Base-by-base conservation (phyloP, 2,888 invertebrate species). In the Cotesia congregata region DNA sequence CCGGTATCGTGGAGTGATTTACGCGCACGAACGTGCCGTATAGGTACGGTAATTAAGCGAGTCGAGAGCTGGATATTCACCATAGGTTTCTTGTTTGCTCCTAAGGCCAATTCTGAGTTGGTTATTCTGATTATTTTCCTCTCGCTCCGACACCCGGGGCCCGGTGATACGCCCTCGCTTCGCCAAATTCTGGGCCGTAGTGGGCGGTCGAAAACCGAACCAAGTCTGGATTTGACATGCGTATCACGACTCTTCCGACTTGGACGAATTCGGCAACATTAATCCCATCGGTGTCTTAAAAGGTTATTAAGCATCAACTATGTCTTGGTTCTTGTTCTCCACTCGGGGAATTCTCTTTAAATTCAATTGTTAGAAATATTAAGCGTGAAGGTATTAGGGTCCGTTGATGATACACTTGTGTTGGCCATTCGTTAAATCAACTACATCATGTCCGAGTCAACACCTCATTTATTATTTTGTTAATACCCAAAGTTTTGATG, bases 1-100 rank as follows among this genome's bases (percentile, higher is more conserved):
- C 40, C 62, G 80, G 84, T 83, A 85, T 84, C 84, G 82, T 82
- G 84, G 83, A 85, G 84, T 87, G 87, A 87, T 87, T 87, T 87
- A 87, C 86, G 86, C 84, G 85, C 85, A 83, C 84, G 84, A 85
- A 86, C 84, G 84, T 85, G 84, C 83, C 84, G 84, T 85, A 85
- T 79, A 77, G 86, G 84, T 87, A 86, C 84, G 84, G 85, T 86
- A 87, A 87, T 87, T 87, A 87, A 87, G 85, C 87, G 85, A 83
- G 84, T 84, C 83, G 65, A 39, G 72, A 72, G 72, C 62, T 40
- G 75, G 64, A 62, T 62, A 30, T 30, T 30, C 30, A 30, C 70
- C 64, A 70, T 71, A 75, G 67, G 41, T 73, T 50, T 50, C 12
- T 50, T 67, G 65, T 77, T 67, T 59, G 59, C 50, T 76, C 64